A percentile compares a stretch with the other conserved stretches of the same genome.
These are phyloP conservation scores for Megaceryle alcyon DNA, from an alignment of 2,797 vertebrate genomes.

Conservation along the genomic window DNA sequence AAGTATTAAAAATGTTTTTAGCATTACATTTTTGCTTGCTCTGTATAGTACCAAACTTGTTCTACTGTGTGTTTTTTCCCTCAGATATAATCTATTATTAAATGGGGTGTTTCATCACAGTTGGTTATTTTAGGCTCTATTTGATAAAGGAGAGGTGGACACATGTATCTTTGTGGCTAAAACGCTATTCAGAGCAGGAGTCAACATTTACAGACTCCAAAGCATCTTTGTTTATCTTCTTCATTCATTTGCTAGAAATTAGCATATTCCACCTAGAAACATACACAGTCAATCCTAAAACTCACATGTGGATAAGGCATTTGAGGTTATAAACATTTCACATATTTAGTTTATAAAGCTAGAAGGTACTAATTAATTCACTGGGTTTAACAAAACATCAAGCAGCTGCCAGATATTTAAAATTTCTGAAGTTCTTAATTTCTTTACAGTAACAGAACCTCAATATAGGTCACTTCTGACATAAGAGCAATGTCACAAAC, in stretches of 20 bases:
- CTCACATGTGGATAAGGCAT: neutral
- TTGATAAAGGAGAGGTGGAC: neutral
- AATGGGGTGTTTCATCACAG: neutral
- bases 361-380: neutral
- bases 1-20: neutral
- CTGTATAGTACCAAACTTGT: neutral
- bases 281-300: neutral
- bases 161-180: neutral
- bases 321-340: neutral
- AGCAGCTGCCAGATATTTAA: neutral
- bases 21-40: neutral
- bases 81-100: neutral
- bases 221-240: neutral
- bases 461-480: neutral
- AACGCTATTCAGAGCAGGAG: neutral
- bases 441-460: constrained; percentile 1
- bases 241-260: neutral
- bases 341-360: neutral
- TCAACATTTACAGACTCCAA: neutral
- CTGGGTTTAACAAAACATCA: neutral
- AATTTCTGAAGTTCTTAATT: neutral
- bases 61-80: neutral
- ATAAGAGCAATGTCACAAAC: neutral
- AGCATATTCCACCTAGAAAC: neutral
- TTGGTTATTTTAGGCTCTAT: neutral